phyloP scores from a whole-genome alignment of 2,888 invertebrate genomes.

The Gymnosoma rotundatum region DNA sequence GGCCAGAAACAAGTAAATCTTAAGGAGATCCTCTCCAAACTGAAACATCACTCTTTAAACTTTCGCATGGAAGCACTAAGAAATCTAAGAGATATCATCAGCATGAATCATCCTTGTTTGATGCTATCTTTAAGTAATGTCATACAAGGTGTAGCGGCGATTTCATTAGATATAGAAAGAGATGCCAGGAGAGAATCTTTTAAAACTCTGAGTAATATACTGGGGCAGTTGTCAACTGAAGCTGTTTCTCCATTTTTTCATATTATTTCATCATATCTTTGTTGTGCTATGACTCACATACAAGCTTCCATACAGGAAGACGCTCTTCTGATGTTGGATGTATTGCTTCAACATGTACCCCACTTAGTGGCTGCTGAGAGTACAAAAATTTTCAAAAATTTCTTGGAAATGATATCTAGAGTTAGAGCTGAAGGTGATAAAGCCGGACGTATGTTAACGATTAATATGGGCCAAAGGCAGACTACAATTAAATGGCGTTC shows the following conservation, averaged over 20 bases:
- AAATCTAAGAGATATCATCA: constrained; percentile 80
- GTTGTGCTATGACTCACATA: constrained; percentile 96
- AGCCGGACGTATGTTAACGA: constrained; percentile 86
- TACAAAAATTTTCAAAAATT: constrained; percentile 89
- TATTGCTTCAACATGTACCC: constrained; percentile 87
- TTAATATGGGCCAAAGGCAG: constrained; percentile 87
- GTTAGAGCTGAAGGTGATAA: constrained; percentile 85
- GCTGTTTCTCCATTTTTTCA: constrained; percentile 87
- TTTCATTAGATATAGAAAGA: constrained; percentile 89
- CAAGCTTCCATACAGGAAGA: constrained; percentile 91
- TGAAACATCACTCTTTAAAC: constrained; percentile 83
- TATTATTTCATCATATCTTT: constrained; percentile 89
- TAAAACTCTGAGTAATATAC: constrained; percentile 82
- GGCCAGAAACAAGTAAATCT: constrained; percentile 74
- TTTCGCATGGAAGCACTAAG: constrained; percentile 79
- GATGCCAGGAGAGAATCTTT: constrained; percentile 83
- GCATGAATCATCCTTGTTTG: constrained; percentile 81
- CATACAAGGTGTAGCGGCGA: constrained; percentile 86
- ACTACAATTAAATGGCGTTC: constrained; percentile 91
- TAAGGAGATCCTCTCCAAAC: constrained; percentile 82
- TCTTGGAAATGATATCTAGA: constrained; percentile 93
- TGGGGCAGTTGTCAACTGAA: constrained; percentile 73
- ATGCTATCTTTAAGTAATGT: constrained; percentile 86
- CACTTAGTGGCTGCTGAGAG: constrained; percentile 86
- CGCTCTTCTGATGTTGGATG: constrained; percentile 90